phyloP scores from a whole-genome alignment of 2,113 vertebrate genomes.

The Isurus oxyrinchus region DNA sequence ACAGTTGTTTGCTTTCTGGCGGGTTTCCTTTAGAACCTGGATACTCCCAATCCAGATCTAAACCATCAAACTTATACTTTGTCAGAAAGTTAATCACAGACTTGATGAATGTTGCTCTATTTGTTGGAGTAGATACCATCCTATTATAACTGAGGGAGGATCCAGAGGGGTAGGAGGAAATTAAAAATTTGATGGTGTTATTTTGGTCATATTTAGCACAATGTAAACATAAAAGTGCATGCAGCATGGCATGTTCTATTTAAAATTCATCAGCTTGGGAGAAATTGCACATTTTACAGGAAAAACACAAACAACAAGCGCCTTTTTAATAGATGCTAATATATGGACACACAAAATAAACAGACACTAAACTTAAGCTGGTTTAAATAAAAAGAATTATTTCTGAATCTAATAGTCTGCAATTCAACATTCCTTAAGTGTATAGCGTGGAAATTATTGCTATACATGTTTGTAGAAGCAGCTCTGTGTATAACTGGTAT shows the following conservation, averaged over 20 bases:
- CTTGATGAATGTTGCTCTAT: slow-evolving; percentile 50
- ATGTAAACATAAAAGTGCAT: background rate
- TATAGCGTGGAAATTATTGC: background rate
- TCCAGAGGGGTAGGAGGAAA: background rate
- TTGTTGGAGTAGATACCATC: slow-evolving; percentile 51
- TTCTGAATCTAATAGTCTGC: background rate
- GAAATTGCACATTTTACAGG: background rate
- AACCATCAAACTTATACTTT: slow-evolving; percentile 52
- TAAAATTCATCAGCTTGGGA: background rate
- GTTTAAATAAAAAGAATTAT: background rate
- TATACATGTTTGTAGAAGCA: background rate
- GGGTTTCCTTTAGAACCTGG: slow-evolving; percentile 52
- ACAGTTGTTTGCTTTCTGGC: slow-evolving; percentile 48
- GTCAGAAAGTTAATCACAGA: slow-evolving; percentile 54
- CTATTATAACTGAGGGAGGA: slow-evolving; percentile 50
- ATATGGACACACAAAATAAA: background rate
- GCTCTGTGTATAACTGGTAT: background rate
- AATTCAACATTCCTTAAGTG: background rate
- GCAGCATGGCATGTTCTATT: background rate
- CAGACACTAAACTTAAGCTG: background rate
- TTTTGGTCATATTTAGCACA: accelerated
- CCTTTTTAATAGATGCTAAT: background rate
- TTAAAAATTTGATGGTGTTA: background rate
- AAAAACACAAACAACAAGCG: background rate
- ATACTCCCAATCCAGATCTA: slow-evolving; percentile 63